phyloP scores from a whole-genome alignment of 2,113 vertebrate genomes.

The Maccullochella peelii region DNA sequence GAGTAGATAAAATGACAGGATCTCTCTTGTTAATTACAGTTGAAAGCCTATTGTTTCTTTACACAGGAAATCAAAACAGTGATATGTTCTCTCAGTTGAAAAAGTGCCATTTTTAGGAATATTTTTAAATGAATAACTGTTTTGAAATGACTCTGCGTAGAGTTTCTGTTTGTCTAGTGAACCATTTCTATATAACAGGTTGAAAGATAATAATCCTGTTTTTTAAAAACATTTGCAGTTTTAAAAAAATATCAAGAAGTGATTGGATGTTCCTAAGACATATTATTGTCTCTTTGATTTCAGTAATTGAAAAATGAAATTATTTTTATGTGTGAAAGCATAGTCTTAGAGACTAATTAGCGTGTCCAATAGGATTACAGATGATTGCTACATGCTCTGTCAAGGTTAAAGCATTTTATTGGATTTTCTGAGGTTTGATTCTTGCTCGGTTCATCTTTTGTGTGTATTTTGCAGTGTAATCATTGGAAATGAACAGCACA shows the following conservation, averaged over 20 bases:
- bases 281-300: conserved; percentile 61
- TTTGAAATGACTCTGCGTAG: background rate
- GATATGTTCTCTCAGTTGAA: background rate
- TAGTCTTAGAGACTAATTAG: conserved; percentile 68
- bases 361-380: conserved; percentile 70
- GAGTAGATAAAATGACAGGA: conserved; percentile 9
- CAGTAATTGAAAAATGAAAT: conserved; percentile 73
- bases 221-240: conserved; percentile 32
- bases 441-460: conserved; percentile 46
- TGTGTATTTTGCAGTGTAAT: conserved; percentile 47
- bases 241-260: conserved; percentile 21
- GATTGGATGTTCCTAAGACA: conserved; percentile 51
- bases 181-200: conserved; percentile 6
- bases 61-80: background rate
- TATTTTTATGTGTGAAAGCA: conserved; percentile 64
- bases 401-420: conserved; percentile 72
- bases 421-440: conserved; percentile 65
- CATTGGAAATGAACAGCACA: conserved; percentile 19
- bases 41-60: conserved; percentile 7
- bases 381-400: conserved; percentile 65
- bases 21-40: conserved; percentile 13
- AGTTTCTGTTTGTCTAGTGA: background rate
- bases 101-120: background rate
- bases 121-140: background rate
- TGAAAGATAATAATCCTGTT: conserved; percentile 28